phyloP scores from a whole-genome alignment of 2,797 vertebrate species.

The Avahi laniger region DNA sequence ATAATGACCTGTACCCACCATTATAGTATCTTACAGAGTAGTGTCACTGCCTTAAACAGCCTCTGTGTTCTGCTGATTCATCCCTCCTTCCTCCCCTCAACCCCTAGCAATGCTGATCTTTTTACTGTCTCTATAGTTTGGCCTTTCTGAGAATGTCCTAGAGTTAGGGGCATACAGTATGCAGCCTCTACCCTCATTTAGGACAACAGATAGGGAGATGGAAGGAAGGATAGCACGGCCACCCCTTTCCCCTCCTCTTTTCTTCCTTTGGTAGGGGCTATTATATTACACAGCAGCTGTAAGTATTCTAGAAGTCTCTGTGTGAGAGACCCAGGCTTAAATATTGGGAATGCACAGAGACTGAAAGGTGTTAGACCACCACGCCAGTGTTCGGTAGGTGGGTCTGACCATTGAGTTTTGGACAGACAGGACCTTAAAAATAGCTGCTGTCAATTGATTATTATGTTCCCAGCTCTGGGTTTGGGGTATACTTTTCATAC shows the following conservation, averaged over 20 bases:
- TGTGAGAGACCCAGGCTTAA: not conserved
- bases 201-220: not conserved
- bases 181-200: not conserved
- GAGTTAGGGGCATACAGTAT: not conserved
- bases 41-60: not conserved
- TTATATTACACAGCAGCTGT: not conserved
- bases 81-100: not conserved
- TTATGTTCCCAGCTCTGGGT: not conserved
- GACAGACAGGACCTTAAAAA: not conserved
- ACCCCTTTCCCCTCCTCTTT: not conserved
- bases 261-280: not conserved
- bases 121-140: not conserved
- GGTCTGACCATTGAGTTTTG: not conserved
- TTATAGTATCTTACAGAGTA: not conserved
- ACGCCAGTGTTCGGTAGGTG: not conserved
- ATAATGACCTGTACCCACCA: not conserved
- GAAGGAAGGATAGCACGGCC: not conserved
- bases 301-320: not conserved
- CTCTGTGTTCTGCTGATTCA: not conserved
- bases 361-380: not conserved
- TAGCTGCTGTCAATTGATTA: not conserved
- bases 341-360: not conserved
- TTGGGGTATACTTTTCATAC: not conserved
- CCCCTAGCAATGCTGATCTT: not conserved
- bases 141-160: not conserved